Percentiles rank a stretch among this genome's conserved stretches.
These are phyloP conservation scores for Bursaphelenchus mucronatus DNA, from an alignment of 1,140 invertebrate species.

Conservation along the genomic window DNA sequence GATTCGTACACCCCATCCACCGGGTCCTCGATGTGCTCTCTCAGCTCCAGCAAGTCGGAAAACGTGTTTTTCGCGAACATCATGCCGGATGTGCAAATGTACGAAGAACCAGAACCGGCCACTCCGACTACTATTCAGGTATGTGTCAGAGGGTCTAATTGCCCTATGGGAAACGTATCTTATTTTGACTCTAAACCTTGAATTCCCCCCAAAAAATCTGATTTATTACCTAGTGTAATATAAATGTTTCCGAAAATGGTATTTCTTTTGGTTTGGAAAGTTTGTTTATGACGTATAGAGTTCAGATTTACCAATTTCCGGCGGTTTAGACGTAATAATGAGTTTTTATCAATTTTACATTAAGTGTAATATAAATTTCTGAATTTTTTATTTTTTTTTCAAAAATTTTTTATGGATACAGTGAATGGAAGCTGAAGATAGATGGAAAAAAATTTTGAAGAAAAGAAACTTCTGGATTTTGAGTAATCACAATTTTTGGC, in stretches of 20 bases:
- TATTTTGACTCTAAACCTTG: no score
- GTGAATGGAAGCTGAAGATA: background rate
- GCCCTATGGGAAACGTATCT: no score
- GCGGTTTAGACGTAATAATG: no score
- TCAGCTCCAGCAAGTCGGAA: conserved; percentile 17
- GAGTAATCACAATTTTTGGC: background rate
- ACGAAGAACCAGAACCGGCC: conserved; percentile 13
- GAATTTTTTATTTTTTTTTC: background rate
- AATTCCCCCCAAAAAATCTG: no score
- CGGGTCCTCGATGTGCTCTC: conserved; percentile 18
- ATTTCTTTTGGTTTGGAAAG: no score
- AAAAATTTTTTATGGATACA: background rate
- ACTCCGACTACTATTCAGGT: conserved; percentile 33
- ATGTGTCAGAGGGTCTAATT: background rate
- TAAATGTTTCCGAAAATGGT: no score
- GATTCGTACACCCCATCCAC: conserved; percentile 12
- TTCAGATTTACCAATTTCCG: no score
- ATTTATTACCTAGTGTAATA: no score
- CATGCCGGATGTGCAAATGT: background rate
- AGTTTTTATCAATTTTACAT: background rate
- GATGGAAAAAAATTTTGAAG: no score
- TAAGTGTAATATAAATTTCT: conserved; percentile 1
- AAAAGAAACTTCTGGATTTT: no score
- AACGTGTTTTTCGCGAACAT: conserved; percentile 32
- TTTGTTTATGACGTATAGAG: no score